These are phyloP conservation scores for Hippocampus abdominalis DNA, from an alignment of 2,113 vertebrate species.

Conservation along the genomic window DNA sequence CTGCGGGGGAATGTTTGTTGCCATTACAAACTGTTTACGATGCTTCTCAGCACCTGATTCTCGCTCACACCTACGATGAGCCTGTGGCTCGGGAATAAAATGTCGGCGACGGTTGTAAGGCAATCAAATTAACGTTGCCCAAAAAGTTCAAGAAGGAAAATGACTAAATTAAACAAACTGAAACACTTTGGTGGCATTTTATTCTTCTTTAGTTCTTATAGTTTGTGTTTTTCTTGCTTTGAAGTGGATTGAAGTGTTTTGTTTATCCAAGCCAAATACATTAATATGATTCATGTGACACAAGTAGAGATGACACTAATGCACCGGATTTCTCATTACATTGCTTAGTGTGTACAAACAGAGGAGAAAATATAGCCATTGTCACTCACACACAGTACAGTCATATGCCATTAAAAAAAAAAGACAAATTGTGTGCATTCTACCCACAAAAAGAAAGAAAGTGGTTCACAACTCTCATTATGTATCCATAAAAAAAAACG, in stretches of 20 bases:
- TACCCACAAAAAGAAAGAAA: constrained; percentile 9
- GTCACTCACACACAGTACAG: background rate
- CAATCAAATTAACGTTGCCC: constrained; percentile 8
- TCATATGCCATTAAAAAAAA: background rate
- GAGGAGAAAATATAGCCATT: background rate
- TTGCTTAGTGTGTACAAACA: constrained; percentile 8
- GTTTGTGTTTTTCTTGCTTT: constrained; percentile 3
- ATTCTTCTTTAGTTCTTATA: constrained; percentile 3
- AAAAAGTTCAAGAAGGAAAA: constrained; percentile 2
- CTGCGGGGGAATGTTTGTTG: constrained; percentile 22
- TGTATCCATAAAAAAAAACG: background rate
- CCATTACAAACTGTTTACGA: constrained; percentile 25
- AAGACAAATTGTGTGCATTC: constrained; percentile 5
- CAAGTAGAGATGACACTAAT: constrained; percentile 16
- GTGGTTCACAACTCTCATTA: background rate
- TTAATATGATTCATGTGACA: constrained; percentile 1
- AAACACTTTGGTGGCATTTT: background rate
- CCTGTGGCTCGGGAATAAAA: constrained; percentile 10
- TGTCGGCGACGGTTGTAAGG: constrained; percentile 3
- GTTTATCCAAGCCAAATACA: constrained; percentile 1
- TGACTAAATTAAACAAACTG: constrained; percentile 8
- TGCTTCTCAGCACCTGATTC: constrained; percentile 26
- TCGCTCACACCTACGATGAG: constrained; percentile 21
- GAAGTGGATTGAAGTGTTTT: background rate
- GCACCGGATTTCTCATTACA: constrained; percentile 8